phyloP scores from a whole-genome alignment of 2,797 vertebrate genomes.

The Sebastes goodei region DNA sequence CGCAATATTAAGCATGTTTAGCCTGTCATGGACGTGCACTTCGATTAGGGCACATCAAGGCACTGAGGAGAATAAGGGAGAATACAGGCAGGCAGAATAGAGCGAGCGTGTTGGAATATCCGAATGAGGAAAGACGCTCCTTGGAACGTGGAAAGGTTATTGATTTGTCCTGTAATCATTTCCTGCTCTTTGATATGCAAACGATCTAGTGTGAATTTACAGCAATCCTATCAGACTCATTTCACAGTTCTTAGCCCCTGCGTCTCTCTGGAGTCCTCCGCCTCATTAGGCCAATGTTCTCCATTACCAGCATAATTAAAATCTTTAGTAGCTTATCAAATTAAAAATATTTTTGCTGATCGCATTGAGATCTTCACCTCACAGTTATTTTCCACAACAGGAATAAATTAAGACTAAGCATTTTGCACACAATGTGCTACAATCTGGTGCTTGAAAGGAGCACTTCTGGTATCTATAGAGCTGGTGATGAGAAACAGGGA shows the following conservation, averaged over 20 bases:
- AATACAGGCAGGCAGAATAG: conserved; percentile 59
- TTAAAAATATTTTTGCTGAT: conserved; percentile 99
- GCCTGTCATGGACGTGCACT: conserved; percentile 70
- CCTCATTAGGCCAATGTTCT: conserved; percentile 99
- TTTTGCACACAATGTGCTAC: conserved; percentile 81
- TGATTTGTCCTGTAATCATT: conserved; percentile 99
- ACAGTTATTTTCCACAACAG: conserved; percentile 99
- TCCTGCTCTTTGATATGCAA: conserved; percentile 99
- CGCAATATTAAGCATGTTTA: conserved; percentile 66
- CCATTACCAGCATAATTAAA: conserved; percentile 99
- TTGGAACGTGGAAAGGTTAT: conserved; percentile 94
- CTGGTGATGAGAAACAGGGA: conserved; percentile 75
- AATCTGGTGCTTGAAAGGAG: conserved; percentile 79
- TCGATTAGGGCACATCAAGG: conserved; percentile 71
- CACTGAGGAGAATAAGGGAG: conserved; percentile 67
- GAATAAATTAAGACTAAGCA: conserved; percentile 99
- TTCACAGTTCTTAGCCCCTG: conserved; percentile 99
- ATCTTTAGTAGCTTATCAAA: conserved; percentile 99
- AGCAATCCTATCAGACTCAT: conserved; percentile 99
- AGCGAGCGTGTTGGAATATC: conserved; percentile 61
- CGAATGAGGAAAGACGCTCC: conserved; percentile 74
- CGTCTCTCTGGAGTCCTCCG: conserved; percentile 96
- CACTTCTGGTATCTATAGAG: conserved; percentile 83
- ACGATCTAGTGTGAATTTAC: conserved; percentile 99
- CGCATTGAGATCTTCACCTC: conserved; percentile 99